Evolutionary conservation across 2,797 vertebrate genomes (phyloP).

Genomic region (Todus mexicanus): DNA sequence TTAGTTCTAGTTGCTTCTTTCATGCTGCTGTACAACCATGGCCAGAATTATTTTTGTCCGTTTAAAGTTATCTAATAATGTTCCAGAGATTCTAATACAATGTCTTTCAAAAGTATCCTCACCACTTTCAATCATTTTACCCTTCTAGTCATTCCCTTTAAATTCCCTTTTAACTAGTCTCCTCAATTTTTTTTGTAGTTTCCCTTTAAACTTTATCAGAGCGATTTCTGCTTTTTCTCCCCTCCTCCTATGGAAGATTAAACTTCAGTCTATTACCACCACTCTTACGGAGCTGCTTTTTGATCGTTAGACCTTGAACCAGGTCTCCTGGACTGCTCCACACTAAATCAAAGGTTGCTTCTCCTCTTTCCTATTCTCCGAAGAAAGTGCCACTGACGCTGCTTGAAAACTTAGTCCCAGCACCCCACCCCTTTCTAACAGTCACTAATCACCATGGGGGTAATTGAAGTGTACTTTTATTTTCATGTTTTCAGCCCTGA

Average conservation of each 20-base stretch:
- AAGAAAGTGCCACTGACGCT: not conserved
- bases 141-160: not conserved
- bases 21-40: not conserved
- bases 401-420: not conserved
- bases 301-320: not conserved
- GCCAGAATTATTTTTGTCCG: not conserved
- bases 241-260: not conserved
- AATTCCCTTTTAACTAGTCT: slow-evolving; percentile 9
- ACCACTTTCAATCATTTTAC: not conserved
- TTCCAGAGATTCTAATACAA: not conserved
- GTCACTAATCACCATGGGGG: not conserved
- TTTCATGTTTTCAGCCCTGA: not conserved
- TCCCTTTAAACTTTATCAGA: slow-evolving; percentile 22
- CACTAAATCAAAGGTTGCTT: not conserved
- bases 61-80: not conserved
- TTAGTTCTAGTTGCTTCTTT: not conserved
- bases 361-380: not conserved
- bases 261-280: not conserved
- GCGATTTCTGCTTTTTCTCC: not conserved
- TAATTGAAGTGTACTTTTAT: not conserved
- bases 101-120: not conserved
- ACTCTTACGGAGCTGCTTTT: not conserved
- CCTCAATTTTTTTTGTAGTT: not conserved
- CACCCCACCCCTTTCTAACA: not conserved
- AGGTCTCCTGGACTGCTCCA: not conserved